Conservation (phyloP, 1,140 invertebrate genomes). For the Liolophura sinensis region DNA sequence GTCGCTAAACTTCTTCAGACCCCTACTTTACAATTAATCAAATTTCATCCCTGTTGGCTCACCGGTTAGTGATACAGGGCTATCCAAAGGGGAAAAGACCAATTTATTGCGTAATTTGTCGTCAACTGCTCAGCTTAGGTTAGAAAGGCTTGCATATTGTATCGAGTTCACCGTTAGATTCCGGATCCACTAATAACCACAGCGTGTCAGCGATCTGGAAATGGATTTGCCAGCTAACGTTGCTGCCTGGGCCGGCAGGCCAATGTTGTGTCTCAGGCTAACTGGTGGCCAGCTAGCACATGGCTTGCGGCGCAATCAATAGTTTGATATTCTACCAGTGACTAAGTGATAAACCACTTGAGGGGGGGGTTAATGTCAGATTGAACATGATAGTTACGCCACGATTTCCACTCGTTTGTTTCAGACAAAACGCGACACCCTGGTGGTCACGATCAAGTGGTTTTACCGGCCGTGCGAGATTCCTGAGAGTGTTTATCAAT, state of each 20-base stretch:
- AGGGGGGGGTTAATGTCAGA: neutral
- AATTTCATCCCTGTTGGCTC: too few relatives aligned
- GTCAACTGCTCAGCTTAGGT: too few relatives aligned
- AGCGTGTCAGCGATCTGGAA: too few relatives aligned
- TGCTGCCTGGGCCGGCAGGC: neutral
- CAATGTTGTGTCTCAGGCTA: neutral
- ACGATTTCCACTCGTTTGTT: conserved; percentile 12
- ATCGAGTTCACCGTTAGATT: too few relatives aligned
- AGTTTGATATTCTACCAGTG: neutral
- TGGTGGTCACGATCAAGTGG: conserved; percentile 64
- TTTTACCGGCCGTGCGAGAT: conserved; percentile 62
- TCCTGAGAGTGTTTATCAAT: conserved; percentile 63
- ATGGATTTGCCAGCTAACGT: neutral
- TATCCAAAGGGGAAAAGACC: too few relatives aligned
- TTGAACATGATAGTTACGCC: neutral
- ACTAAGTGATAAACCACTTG: neutral
- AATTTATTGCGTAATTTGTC: too few relatives aligned
- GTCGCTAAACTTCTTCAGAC: too few relatives aligned
- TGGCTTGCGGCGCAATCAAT: neutral
- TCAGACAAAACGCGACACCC: conserved; percentile 62
- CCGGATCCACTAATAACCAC: too few relatives aligned
- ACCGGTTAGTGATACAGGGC: too few relatives aligned
- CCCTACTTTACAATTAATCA: too few relatives aligned
- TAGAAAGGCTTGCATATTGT: too few relatives aligned
- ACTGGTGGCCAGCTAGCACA: neutral